Conservation (phyloP, 1,140 invertebrate genomes). For the Chionoecetes opilio region DNA sequence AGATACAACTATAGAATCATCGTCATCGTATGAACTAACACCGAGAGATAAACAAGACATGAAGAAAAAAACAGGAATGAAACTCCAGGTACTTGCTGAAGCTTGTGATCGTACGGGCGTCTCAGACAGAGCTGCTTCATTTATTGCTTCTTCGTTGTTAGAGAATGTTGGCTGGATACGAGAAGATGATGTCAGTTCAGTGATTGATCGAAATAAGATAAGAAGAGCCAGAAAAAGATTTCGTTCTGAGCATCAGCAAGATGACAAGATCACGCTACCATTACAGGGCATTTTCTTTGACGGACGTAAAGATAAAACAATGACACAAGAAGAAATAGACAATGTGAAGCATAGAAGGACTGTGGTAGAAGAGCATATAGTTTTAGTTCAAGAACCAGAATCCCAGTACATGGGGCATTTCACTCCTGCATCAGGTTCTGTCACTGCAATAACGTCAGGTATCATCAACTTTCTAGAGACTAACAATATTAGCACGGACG, state of each 20-base stretch:
- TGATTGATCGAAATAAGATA: constrained; percentile 44
- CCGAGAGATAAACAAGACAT: not conserved
- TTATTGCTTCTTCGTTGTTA: constrained; percentile 1
- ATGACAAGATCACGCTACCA: constrained; percentile 34
- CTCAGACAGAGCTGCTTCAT: not conserved
- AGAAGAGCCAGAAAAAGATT: constrained; percentile 52
- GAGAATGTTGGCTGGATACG: too few species aligned
- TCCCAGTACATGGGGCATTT: constrained; percentile 64
- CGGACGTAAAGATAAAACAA: constrained; percentile 52
- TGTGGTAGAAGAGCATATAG: constrained; percentile 59
- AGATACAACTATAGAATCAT: constrained; percentile 20
- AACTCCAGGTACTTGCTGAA: not conserved
- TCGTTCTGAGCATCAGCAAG: constrained; percentile 41
- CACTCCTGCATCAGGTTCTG: constrained; percentile 58
- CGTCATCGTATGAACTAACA: constrained; percentile 39
- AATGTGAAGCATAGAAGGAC: constrained; percentile 40
- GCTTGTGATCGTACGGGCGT: constrained; percentile 15
- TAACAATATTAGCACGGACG: constrained; percentile 44
- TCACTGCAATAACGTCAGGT: constrained; percentile 38
- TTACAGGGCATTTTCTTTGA: constrained; percentile 51
- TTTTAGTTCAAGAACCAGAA: constrained; percentile 60
- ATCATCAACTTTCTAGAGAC: constrained; percentile 59
- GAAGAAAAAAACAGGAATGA: not conserved
- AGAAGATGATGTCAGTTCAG: not conserved
- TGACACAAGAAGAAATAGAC: constrained; percentile 35